Evolutionary conservation across 2,888 invertebrate genomes (phyloP).

Genomic region (Ormyrus pomaceus): DNA sequence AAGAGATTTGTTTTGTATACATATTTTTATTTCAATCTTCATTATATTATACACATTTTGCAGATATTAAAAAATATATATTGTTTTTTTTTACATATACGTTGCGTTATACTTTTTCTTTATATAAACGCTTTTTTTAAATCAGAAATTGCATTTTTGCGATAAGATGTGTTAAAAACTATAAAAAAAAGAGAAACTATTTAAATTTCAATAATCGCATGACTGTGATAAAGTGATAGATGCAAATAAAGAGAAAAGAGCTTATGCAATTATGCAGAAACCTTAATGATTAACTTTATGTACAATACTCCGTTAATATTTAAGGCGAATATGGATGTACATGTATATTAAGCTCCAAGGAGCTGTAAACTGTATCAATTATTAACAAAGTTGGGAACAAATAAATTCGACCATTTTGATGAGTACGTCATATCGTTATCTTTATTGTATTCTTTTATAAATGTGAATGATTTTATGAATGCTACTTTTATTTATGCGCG

Average conservation of each 20-base stretch:
- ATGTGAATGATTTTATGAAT: too few relatives aligned
- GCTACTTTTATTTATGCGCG: too few relatives aligned
- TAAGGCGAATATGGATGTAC: conserved; percentile 12
- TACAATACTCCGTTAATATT: conserved; percentile 26
- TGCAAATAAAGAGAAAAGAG: conserved; percentile 21
- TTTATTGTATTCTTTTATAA: background rate
- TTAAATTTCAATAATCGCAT: conserved; percentile 32
- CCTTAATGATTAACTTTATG: conserved; percentile 39
- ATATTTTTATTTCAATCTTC: conserved; percentile 38
- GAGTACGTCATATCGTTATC: background rate
- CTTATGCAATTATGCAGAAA: conserved; percentile 15
- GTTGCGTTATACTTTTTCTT: conserved; percentile 28
- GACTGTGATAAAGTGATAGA: conserved; percentile 51
- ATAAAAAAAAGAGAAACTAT: conserved; percentile 8
- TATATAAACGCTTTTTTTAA: conserved; percentile 5
- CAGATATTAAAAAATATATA: conserved; percentile 22
- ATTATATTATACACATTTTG: conserved; percentile 23
- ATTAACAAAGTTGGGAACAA: conserved; percentile 36
- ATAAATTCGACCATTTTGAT: conserved; percentile 40
- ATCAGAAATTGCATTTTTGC: conserved; percentile 33
- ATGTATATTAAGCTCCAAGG: conserved; percentile 24
- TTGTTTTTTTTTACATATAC: conserved; percentile 38
- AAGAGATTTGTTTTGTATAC: conserved; percentile 43
- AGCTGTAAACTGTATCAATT: conserved; percentile 14
- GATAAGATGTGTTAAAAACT: conserved; percentile 1